These are phyloP conservation scores for Babylonia areolata DNA, from an alignment of 1,140 invertebrate genomes.

Conservation along the genomic window DNA sequence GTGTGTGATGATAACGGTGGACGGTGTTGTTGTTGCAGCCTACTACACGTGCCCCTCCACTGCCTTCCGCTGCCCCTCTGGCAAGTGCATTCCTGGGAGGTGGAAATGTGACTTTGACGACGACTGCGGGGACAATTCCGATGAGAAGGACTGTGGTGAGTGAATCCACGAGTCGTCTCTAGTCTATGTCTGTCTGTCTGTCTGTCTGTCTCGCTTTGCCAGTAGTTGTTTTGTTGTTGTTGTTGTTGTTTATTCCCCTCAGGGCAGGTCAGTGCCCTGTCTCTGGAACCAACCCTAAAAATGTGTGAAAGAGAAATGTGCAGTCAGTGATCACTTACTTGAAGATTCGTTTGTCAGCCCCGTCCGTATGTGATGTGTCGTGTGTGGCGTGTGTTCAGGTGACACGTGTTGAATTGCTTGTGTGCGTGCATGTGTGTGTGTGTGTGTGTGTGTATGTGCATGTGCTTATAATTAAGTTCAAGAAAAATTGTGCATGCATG, in stretches of 20 bases:
- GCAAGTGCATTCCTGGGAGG: constrained; percentile 60
- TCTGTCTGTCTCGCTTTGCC: no score
- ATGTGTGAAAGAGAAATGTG: no score
- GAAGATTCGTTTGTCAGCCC: no score
- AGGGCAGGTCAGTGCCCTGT: not conserved
- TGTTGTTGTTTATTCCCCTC: not conserved
- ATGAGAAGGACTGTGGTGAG: constrained; percentile 75
- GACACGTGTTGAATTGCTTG: not conserved
- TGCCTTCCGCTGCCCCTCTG: constrained; percentile 89
- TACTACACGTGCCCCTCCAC: constrained; percentile 12
- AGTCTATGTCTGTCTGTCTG: no score
- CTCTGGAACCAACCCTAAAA: no score
- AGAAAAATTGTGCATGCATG: no score
- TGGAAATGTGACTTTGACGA: constrained; percentile 62
- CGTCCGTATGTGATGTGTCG: no score
- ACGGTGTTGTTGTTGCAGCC: not conserved
- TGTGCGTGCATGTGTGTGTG: not conserved
- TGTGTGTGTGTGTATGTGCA: not conserved
- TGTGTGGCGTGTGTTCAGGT: not conserved
- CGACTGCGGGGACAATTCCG: constrained; percentile 73
- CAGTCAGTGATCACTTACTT: no score
- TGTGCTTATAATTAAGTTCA: no score
- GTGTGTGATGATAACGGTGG: not conserved
- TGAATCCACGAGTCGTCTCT: no score
- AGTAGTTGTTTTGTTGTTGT: constrained; percentile 1